Base-by-base conservation (phyloP, 1,140 invertebrate genomes). In the Stegodyphus mimosarum region DNA sequence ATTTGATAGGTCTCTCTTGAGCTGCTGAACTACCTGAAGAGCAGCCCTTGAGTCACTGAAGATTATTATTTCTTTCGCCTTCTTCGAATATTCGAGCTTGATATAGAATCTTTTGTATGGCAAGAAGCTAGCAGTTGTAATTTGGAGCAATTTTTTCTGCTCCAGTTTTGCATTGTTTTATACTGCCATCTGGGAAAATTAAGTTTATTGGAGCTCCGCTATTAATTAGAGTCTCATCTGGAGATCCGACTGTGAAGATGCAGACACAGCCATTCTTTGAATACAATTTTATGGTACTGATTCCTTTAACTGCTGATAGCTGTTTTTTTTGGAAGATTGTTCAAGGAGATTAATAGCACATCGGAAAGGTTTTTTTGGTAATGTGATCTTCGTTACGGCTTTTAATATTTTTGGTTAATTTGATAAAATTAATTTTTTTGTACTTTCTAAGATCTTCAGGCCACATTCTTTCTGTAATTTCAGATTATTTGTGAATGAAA, bases 11-110 rank as follows among this genome's bases (percentile, higher is more conserved):
- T 71, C 18, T 49, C 0, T 71, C 69, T 71, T 49, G 69, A 49
- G 49, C 6, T 17, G 7, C n/a, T 71, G 48, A 50, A 71, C 9
- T 53, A 33, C 48, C 3, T 71, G 18, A 13, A 71, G n/a, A 5
- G 69, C 69, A 71, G 49, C 69, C 49, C 2, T 71, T 2, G 69
- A n/a, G n/a, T 67, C 64, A 17, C 64, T 67, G 64, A 67, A 67
- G 17, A 17, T 67, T 67, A 67, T 17, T 67, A 67, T 18, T 67
- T 2, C 6, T 67, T 17, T n/a, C 0, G 17, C 2, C 17, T 67
- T 67, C 5, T 67, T 17, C 1, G 2, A 15, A n/a, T 15, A 4
- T 67, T 67, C 64, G 0, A 67, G 64, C 64, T 67, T 67, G 6
- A 17, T 67, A 67, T 17, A n/a, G 13, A 67, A 6, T 67, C 64